Percentiles rank a stretch among this genome's conserved stretches.
Conservation (phyloP, 2,888 invertebrate species). For the Endomychus coccineus region DNA sequence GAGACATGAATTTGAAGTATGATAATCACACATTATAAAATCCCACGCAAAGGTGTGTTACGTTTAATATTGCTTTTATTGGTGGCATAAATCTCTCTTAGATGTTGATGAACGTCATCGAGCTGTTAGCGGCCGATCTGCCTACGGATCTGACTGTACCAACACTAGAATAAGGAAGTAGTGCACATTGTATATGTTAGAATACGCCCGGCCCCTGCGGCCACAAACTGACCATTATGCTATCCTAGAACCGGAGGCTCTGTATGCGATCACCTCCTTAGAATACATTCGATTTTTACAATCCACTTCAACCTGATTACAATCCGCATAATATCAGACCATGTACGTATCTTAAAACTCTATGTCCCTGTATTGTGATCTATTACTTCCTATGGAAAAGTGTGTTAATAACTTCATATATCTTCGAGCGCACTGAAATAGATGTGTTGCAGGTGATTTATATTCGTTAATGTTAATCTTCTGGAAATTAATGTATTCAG, state of each 20-base stretch:
- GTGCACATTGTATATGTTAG: conserved; percentile 15
- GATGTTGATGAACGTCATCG: too few relatives aligned
- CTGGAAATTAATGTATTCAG: too few relatives aligned
- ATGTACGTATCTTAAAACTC: too few relatives aligned
- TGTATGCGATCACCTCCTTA: conserved; percentile 10
- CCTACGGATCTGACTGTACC: not conserved
- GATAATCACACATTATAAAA: too few relatives aligned
- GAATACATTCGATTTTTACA: conserved; percentile 4
- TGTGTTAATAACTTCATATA: conserved; percentile 10
- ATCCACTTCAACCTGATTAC: conserved; percentile 7
- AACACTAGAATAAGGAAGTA: conserved; percentile 17
- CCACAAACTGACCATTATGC: conserved; percentile 13
- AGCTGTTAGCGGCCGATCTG: too few relatives aligned
- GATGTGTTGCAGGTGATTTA: too few relatives aligned
- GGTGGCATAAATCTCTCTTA: too few relatives aligned
- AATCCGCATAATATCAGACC: conserved; percentile 7
- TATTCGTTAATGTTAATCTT: too few relatives aligned
- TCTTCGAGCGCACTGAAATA: too few relatives aligned
- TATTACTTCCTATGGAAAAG: conserved; percentile 10
- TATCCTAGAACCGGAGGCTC: conserved; percentile 13
- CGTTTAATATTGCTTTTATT: too few relatives aligned
- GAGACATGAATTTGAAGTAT: too few relatives aligned
- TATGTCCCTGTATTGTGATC: conserved; percentile 3
- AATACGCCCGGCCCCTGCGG: conserved; percentile 15
- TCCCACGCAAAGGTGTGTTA: too few relatives aligned